Base-by-base conservation (phyloP, 2,888 invertebrate genomes). In the Cheilosia vernalis region DNA sequence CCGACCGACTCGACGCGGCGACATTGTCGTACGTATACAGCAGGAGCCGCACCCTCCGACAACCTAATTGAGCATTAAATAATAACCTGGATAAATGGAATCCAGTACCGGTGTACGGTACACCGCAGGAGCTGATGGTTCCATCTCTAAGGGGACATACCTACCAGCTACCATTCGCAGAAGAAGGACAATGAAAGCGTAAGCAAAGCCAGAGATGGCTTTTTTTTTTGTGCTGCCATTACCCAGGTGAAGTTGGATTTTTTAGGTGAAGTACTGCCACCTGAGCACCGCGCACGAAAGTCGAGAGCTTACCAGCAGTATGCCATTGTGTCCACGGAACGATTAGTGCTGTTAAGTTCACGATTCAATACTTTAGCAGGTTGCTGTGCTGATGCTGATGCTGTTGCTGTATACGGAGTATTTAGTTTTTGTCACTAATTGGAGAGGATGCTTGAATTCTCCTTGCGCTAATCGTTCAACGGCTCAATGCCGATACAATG, bases 11-110 rank as follows among this genome's bases (percentile, higher is more conserved):
- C 30, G 24, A 10, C 51, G 13, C 53, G 37, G 19, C 40, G 58
- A 13, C 58, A 30, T 63, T n/a, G 42, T 19, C 6, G 63, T 55
- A 2, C 6, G 63, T 55, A 2, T 33, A 37, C 27, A 27, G 55
- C 66, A 40, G 21, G 1, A 67, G 44, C 72, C 49, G 66, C 83
- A 79, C 85, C 76, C 85, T 72, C 76, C 44, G 66, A 72, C 81
- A 72, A 64, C 72, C 85, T 85, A 85, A 85, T 85, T 85, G 85
- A 85, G 85, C 85, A 85, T 85, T 85, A 85, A 85, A 85, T 85
- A 85, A 85, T 85, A 85, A 85, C 81, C 76, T 72, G 85, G 85
- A 85, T 85, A 85, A 85, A 85, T 85, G 81, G 85, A 85, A 85
- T 85, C 81, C 63, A 72, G 81, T 27, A 56, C 56, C 56, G 63